These are phyloP conservation scores for Brachionichthys hirsutus DNA, from an alignment of 2,113 vertebrate genomes.

Conservation along the genomic window DNA sequence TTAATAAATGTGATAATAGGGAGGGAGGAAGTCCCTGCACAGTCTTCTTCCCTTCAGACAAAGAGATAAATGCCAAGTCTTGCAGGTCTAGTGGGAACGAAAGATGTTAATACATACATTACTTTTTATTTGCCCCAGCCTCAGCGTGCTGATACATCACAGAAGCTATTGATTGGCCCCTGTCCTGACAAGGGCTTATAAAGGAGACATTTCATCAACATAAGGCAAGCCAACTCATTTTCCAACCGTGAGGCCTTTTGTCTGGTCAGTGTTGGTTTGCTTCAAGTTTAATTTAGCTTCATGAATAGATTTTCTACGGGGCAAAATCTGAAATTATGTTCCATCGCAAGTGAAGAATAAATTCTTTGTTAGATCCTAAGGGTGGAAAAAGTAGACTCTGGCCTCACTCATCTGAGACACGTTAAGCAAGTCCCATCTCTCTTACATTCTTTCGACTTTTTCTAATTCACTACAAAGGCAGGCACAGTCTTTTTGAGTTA, in stretches of 20 bases:
- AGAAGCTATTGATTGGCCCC: conserved; percentile 55
- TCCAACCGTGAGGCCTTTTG: conserved; percentile 21
- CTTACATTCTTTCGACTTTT: neutral
- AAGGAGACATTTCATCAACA: conserved; percentile 61
- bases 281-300: conserved; percentile 35
- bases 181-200: conserved; percentile 43
- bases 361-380: conserved; percentile 3
- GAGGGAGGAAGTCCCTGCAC: conserved; percentile 34
- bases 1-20: conserved; percentile 63
- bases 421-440: neutral
- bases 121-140: conserved; percentile 39
- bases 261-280: conserved; percentile 12
- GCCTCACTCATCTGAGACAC: conserved; percentile 3
- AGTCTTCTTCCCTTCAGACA: conserved; percentile 51
- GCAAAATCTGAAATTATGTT: conserved; percentile 16
- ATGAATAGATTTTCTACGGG: neutral
- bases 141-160: conserved; percentile 47
- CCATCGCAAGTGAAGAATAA: conserved; percentile 14
- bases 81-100: conserved; percentile 43
- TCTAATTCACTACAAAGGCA: neutral
- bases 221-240: conserved; percentile 41
- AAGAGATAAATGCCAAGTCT: conserved; percentile 60
- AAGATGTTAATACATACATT: conserved; percentile 66
- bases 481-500: neutral
- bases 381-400: neutral